Conservation (phyloP, 2,113 vertebrate genomes). For the Ptilonorhynchus violaceus region DNA sequence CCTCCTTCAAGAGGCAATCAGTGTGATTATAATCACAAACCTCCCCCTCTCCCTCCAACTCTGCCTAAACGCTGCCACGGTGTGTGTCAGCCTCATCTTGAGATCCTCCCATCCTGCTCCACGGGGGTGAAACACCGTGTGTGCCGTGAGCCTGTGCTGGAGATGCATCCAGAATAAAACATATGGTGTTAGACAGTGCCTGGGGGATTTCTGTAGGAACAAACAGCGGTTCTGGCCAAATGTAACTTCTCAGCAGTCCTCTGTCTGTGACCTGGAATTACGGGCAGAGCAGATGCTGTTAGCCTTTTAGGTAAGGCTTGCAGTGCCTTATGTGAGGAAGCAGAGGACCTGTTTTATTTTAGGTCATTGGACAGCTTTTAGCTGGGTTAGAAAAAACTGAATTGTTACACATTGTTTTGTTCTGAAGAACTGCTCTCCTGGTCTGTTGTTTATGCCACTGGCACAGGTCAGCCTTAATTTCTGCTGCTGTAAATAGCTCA, state of each 20-base stretch:
- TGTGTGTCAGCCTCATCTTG: background rate
- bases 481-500: background rate
- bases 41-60: background rate
- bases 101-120: background rate
- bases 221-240: constrained; percentile 18
- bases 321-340: background rate
- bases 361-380: background rate
- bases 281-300: background rate
- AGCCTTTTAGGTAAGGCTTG: background rate
- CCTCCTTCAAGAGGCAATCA: background rate
- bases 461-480: background rate
- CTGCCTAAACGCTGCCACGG: background rate
- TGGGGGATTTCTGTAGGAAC: background rate
- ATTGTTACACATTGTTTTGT: background rate
- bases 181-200: constrained; percentile 23
- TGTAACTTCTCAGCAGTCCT: constrained; percentile 3
- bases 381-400: background rate
- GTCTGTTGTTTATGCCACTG: constrained; percentile 10
- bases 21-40: background rate
- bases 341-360: constrained; percentile 8
- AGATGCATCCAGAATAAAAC: constrained; percentile 13
- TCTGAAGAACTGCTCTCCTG: background rate
- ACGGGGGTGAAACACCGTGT: background rate
- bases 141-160: background rate
- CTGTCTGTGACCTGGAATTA: constrained; percentile 23